Percentiles rank a stretch among this genome's conserved stretches.
These are phyloP conservation scores for Iguana delicatissima DNA, from an alignment of 2,797 vertebrate genomes.

Conservation along the genomic window DNA sequence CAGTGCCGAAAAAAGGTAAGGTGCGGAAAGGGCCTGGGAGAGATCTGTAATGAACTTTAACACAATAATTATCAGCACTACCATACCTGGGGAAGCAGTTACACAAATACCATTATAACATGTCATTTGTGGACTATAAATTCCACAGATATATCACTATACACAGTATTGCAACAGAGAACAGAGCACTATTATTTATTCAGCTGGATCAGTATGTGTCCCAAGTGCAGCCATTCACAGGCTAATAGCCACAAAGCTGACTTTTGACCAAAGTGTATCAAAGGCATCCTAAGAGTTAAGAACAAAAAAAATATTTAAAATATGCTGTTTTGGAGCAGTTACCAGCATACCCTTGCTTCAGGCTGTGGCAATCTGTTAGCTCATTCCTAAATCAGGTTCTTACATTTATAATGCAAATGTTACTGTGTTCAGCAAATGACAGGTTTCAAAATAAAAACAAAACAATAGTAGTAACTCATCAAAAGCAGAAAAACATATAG, in stretches of 20 bases:
- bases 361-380: slow-evolving; percentile 77
- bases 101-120: background rate
- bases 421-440: slow-evolving; percentile 57
- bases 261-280: slow-evolving; percentile 28
- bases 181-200: slow-evolving; percentile 34
- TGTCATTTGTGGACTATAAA: background rate
- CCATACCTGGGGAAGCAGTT: background rate
- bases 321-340: slow-evolving; percentile 60
- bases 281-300: slow-evolving; percentile 71
- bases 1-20: too few species aligned
- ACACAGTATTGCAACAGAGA: slow-evolving; percentile 53
- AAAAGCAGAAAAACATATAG: slow-evolving; percentile 37
- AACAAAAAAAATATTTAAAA: slow-evolving; percentile 56
- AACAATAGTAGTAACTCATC: slow-evolving; percentile 2
- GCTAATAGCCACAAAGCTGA: slow-evolving; percentile 29
- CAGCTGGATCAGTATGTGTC: slow-evolving; percentile 32
- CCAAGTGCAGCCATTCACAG: slow-evolving; percentile 30
- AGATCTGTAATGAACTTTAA: background rate
- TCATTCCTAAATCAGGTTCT: slow-evolving; percentile 65
- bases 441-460: background rate
- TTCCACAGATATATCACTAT: background rate
- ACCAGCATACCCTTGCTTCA: slow-evolving; percentile 69
- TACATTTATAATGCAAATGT: slow-evolving; percentile 76
- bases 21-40: background rate
- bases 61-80: background rate